phyloP scores from a whole-genome alignment of 1,140 invertebrate species.

The Tetramorium parvispinum region DNA sequence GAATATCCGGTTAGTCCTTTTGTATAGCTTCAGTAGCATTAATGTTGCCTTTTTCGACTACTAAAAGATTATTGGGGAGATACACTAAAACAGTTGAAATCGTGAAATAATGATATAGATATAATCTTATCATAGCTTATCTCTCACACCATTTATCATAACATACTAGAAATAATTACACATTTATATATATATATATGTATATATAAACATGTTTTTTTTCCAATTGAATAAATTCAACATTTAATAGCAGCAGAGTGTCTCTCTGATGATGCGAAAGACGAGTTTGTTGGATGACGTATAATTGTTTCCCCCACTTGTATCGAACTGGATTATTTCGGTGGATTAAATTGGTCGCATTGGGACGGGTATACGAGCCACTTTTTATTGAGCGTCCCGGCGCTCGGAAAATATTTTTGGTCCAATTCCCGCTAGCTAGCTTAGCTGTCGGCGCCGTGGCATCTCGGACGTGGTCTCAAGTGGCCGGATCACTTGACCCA shows the following conservation, averaged over 20 bases:
- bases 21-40: not conserved
- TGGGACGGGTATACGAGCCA: conserved; percentile 24
- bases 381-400: conserved; percentile 62
- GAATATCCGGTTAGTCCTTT: conserved; percentile 23
- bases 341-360: conserved; percentile 38
- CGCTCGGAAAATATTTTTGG: conserved; percentile 67
- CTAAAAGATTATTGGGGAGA: not conserved
- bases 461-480: conserved; percentile 72
- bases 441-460: conserved; percentile 62
- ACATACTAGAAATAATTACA: not conserved
- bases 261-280: not conserved
- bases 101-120: not conserved
- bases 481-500: conserved; percentile 76
- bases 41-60: not conserved
- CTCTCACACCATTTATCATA: not conserved
- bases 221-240: not conserved
- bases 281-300: not conserved
- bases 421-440: conserved; percentile 42
- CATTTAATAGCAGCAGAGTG: not conserved
- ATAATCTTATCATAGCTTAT: not conserved
- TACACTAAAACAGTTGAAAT: not conserved
- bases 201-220: too few relatives aligned
- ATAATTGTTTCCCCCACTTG: conserved; percentile 16
- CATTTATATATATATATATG: too few relatives aligned
- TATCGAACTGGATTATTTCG: conserved; percentile 38